Conservation (phyloP, 2,113 vertebrate genomes). For the Rattus norvegicus region DNA sequence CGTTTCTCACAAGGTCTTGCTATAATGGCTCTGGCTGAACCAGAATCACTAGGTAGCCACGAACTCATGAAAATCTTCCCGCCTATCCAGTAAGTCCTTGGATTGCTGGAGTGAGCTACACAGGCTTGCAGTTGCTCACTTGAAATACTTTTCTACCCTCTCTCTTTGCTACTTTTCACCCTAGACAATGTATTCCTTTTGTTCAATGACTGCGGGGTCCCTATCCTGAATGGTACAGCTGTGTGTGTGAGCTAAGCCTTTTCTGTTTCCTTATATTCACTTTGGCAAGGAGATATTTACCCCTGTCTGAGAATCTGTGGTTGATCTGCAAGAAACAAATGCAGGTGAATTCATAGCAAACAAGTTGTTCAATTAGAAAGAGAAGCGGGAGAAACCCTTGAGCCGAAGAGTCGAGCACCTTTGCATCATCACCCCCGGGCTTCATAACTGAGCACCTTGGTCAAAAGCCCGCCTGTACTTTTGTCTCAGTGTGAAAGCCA, state of each 20-base stretch:
- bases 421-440: constrained; percentile 10
- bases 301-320: constrained; percentile 44
- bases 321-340: constrained; percentile 54
- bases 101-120: neutral
- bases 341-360: constrained; percentile 58
- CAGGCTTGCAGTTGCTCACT: neutral
- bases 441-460: constrained; percentile 67
- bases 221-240: constrained; percentile 3
- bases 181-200: constrained; percentile 17
- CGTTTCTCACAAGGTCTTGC: no score
- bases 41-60: neutral
- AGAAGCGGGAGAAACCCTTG: constrained; percentile 55
- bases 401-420: neutral
- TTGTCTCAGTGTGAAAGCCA: constrained; percentile 71
- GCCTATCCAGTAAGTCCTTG: neutral
- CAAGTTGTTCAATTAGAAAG: constrained; percentile 63
- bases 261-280: constrained; percentile 64
- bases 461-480: constrained; percentile 71
- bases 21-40: neutral
- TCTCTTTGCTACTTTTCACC: constrained; percentile 35
- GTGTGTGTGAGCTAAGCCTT: neutral
- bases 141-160: neutral
- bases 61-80: neutral
- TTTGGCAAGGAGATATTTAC: constrained; percentile 63
- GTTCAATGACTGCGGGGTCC: constrained; percentile 19